Conservation (phyloP, 1,140 invertebrate genomes). For the Aphelenchoides fujianensis region DNA sequence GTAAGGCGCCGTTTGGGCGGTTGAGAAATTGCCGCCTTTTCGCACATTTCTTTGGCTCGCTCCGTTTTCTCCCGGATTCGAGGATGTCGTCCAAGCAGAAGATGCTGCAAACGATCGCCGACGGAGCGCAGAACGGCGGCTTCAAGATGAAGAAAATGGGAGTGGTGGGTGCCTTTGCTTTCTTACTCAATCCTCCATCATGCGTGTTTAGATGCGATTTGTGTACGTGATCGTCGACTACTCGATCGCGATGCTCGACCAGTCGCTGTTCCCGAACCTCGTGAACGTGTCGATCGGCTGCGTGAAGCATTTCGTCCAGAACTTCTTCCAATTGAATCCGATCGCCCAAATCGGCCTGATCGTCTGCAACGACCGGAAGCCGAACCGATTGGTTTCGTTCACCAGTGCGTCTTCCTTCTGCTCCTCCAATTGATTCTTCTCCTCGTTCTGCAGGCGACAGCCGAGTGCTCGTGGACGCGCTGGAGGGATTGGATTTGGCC, state of each 20-base stretch:
- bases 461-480: conserved; percentile 62
- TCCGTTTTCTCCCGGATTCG: too few relatives aligned
- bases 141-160: conserved; percentile 18
- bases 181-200: too few relatives aligned
- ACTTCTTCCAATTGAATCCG: conserved; percentile 97
- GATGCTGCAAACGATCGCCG: too few relatives aligned
- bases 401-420: conserved; percentile 71
- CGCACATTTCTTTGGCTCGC: too few relatives aligned
- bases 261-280: conserved; percentile 90
- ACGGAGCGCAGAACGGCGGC: not conserved
- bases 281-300: conserved; percentile 72
- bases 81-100: too few relatives aligned
- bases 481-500: conserved; percentile 63
- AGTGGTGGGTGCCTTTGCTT: conserved; percentile 6
- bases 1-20: too few relatives aligned
- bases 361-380: conserved; percentile 83
- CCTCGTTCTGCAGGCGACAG: conserved; percentile 64
- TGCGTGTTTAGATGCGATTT: conserved; percentile 71
- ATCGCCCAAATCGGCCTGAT: conserved; percentile 93
- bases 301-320: conserved; percentile 86
- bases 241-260: conserved; percentile 85
- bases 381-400: conserved; percentile 84
- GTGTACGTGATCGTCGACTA: conserved; percentile 85
- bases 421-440: conserved; percentile 15
- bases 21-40: too few relatives aligned